A percentile compares a stretch with the other conserved stretches of the same genome.
phyloP scores from a whole-genome alignment of 2,888 invertebrate genomes.

The Drosophila neonasuta region DNA sequence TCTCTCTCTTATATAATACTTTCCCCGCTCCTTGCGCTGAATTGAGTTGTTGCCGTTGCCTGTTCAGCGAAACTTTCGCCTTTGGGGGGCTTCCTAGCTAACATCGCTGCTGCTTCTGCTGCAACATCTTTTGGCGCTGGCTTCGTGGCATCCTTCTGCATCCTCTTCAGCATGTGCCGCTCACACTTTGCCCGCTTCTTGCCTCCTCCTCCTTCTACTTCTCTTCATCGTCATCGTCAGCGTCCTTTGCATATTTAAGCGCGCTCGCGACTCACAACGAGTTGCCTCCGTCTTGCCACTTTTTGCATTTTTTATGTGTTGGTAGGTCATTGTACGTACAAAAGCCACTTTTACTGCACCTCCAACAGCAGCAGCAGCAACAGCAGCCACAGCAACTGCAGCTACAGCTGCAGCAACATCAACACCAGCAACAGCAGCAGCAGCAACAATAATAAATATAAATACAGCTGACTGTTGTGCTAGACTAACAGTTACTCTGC shows the following conservation, averaged over 20 bases:
- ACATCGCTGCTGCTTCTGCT: background rate
- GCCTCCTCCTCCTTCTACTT: background rate
- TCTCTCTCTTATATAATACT: background rate
- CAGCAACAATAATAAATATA: constrained; percentile 16
- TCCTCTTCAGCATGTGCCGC: constrained; percentile 14
- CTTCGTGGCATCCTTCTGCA: constrained; percentile 48
- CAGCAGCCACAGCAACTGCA: constrained; percentile 41
- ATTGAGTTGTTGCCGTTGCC: constrained; percentile 67
- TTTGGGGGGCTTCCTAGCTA: constrained; percentile 45
- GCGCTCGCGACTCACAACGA: constrained; percentile 63
- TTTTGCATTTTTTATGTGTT: constrained; percentile 81
- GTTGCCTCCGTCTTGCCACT: constrained; percentile 56
- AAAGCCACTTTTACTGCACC: constrained; percentile 80
- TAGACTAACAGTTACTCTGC: constrained; percentile 36
- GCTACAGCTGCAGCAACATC: constrained; percentile 34
- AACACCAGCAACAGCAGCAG: constrained; percentile 21
- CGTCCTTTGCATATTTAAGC: constrained; percentile 78
- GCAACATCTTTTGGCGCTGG: constrained; percentile 70
- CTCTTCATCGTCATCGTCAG: constrained; percentile 25
- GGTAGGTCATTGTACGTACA: constrained; percentile 83
- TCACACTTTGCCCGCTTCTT: background rate
- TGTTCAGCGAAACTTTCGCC: constrained; percentile 67
- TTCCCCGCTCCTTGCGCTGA: constrained; percentile 5
- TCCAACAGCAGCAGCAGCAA: constrained; percentile 46
- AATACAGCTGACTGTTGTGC: background rate